Conservation (phyloP, 2,113 vertebrate species). For the Acanthisitta chloris region DNA sequence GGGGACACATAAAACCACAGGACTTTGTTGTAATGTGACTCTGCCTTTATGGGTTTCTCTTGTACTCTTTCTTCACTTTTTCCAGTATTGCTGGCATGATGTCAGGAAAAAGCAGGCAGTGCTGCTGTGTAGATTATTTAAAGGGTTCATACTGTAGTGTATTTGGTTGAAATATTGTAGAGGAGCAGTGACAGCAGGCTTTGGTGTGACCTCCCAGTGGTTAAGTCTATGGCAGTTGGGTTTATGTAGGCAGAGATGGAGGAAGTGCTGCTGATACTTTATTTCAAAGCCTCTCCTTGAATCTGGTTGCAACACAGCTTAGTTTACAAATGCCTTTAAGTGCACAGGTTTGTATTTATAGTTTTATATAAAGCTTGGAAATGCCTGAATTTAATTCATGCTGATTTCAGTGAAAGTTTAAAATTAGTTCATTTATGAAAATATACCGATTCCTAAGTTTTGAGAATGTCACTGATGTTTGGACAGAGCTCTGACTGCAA, state of each 20-base stretch:
- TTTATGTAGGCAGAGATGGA: background rate
- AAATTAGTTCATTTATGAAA: background rate
- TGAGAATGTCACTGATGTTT: background rate
- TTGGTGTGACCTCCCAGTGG: background rate
- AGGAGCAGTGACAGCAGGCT: background rate
- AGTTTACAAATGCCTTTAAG: background rate
- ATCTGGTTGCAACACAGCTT: background rate
- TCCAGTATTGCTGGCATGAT: background rate
- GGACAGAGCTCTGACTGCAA: background rate
- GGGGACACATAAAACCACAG: background rate
- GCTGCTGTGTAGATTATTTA: background rate
- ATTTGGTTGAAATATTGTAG: background rate
- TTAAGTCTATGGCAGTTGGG: background rate
- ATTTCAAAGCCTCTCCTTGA: background rate
- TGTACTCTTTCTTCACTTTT: background rate
- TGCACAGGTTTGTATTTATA: background rate
- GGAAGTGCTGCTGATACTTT: background rate
- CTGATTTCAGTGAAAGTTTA: background rate
- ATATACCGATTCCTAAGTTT: background rate
- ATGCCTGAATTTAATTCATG: background rate
- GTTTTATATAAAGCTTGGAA: background rate
- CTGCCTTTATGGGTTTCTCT: background rate
- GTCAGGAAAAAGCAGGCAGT: background rate
- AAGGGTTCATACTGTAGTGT: background rate
- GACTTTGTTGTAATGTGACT: background rate